A percentile compares a stretch with the other conserved stretches of the same genome.
These are phyloP conservation scores for Ataeniobius toweri DNA, from an alignment of 2,797 vertebrate species.

Conservation along the genomic window DNA sequence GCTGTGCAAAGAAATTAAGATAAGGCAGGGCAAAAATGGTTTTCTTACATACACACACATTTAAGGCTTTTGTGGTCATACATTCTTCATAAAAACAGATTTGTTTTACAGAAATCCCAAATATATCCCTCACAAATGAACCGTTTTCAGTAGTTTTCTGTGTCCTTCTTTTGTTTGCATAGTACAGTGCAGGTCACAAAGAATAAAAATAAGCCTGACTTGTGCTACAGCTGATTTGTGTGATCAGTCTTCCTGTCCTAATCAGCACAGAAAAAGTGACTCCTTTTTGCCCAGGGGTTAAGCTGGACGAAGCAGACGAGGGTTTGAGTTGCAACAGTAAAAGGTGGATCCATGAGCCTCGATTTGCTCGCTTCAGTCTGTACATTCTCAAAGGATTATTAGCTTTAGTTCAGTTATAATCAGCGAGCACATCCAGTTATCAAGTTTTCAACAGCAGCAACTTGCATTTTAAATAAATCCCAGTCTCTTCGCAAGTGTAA, in stretches of 20 bases:
- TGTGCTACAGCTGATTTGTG: slow-evolving; percentile 45
- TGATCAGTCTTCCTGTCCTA: neutral
- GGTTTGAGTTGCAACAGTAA: slow-evolving; percentile 29
- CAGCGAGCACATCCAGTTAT: slow-evolving; percentile 87
- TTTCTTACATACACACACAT: slow-evolving; percentile 44
- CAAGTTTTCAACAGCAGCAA: slow-evolving; percentile 96
- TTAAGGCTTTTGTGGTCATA: slow-evolving; percentile 78
- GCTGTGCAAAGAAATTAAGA: slow-evolving; percentile 76
- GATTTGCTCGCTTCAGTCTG: slow-evolving; percentile 49
- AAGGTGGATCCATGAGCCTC: slow-evolving; percentile 37
- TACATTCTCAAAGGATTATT: slow-evolving; percentile 78
- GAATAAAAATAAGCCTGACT: slow-evolving; percentile 43
- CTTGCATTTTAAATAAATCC: slow-evolving; percentile 88
- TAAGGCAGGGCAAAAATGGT: slow-evolving; percentile 68
- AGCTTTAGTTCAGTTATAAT: slow-evolving; percentile 82
- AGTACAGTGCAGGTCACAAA: slow-evolving; percentile 52
- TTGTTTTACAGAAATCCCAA: slow-evolving; percentile 54
- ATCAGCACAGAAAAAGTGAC: slow-evolving; percentile 39
- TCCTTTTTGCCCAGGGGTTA: slow-evolving; percentile 43
- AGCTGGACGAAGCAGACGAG: slow-evolving; percentile 39
- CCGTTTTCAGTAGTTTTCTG: slow-evolving; percentile 74
- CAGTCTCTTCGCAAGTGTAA: slow-evolving; percentile 91
- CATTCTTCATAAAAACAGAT: slow-evolving; percentile 69
- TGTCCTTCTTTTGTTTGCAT: slow-evolving; percentile 65
- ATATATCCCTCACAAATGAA: slow-evolving; percentile 69